These are phyloP conservation scores for Conistra vaccinii DNA, from an alignment of 2,888 invertebrate species.

Conservation along the genomic window DNA sequence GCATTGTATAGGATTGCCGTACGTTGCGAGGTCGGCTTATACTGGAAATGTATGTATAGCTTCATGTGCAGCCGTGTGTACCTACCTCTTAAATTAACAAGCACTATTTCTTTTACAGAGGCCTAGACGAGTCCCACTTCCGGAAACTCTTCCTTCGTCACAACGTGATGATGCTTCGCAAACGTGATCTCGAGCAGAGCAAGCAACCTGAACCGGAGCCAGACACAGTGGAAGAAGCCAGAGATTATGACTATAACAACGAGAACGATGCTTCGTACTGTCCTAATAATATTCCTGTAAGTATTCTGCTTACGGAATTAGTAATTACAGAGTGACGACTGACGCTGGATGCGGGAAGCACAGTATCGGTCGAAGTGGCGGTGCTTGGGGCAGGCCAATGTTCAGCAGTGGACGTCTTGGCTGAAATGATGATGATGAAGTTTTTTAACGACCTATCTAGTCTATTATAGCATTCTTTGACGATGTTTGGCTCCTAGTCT, in stretches of 20 bases:
- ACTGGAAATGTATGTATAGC: too few species aligned
- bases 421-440: too few species aligned
- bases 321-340: not conserved
- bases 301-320: constrained; percentile 25
- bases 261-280: constrained; percentile 89
- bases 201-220: constrained; percentile 73
- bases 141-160: constrained; percentile 83
- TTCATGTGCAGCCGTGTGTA: too few species aligned
- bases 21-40: too few species aligned
- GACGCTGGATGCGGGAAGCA: too few species aligned
- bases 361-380: too few species aligned
- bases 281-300: constrained; percentile 80
- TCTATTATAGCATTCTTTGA: not conserved
- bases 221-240: constrained; percentile 78
- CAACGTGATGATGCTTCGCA: constrained; percentile 79
- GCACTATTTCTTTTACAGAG: constrained; percentile 71
- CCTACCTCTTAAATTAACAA: not conserved
- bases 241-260: constrained; percentile 87
- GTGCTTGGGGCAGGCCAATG: too few species aligned
- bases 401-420: too few species aligned
- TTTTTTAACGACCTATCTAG: not conserved
- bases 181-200: constrained; percentile 72
- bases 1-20: too few species aligned
- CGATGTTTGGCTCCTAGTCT: not conserved
- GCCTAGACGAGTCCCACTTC: constrained; percentile 86